phyloP scores from a whole-genome alignment of 2,797 vertebrate species.

The Galagoides demidoff region DNA sequence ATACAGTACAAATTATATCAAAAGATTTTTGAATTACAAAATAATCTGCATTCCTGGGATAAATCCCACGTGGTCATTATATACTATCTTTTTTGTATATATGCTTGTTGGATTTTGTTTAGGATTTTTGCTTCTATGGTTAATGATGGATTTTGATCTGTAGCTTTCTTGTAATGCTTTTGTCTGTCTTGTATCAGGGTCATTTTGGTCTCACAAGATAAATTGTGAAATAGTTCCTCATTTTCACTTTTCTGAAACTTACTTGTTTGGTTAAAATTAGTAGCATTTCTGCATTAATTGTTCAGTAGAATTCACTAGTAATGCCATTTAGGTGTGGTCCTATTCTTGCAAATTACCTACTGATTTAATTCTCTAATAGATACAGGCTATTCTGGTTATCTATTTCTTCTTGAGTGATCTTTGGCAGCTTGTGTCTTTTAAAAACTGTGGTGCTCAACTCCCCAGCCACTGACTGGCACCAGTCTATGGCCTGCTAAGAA shows the following conservation, averaged over 20 bases:
- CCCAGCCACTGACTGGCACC: too few relatives aligned
- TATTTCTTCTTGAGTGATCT: not conserved
- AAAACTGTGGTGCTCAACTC: not conserved
- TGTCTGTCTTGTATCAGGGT: not conserved
- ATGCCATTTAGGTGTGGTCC: not conserved
- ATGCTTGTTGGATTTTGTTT: not conserved
- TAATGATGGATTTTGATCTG: not conserved
- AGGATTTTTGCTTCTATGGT: not conserved
- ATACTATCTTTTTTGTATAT: not conserved
- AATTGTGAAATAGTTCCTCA: not conserved
- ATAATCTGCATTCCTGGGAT: not conserved
- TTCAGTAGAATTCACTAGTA: not conserved
- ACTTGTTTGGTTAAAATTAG: not conserved
- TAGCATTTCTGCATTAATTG: not conserved
- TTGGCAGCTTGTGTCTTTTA: not conserved
- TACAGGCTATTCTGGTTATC: not conserved
- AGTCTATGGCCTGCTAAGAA: too few relatives aligned
- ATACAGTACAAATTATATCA: not conserved
- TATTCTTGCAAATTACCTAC: not conserved
- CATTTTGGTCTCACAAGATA: not conserved
- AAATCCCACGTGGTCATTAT: not conserved
- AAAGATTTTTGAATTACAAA: not conserved
- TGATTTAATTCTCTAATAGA: not conserved
- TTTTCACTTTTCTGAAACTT: not conserved
- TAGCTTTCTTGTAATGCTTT: not conserved